phyloP scores from a whole-genome alignment of 2,113 vertebrate species.

The Tragelaphus scriptus region DNA sequence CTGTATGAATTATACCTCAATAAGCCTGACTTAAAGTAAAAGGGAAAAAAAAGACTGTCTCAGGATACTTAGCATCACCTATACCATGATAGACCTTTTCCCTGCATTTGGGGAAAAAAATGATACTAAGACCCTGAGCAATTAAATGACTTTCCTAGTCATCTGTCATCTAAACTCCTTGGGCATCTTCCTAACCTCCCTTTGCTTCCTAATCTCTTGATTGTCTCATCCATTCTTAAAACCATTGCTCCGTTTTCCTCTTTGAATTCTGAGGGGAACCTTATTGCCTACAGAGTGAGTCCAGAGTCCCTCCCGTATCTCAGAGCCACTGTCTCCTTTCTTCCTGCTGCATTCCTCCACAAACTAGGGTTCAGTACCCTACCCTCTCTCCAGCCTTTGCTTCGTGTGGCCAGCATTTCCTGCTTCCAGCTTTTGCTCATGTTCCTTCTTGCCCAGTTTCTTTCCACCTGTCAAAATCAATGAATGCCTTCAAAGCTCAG shows the following conservation, averaged over 20 bases:
- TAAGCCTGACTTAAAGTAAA: neutral
- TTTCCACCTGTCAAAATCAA: neutral
- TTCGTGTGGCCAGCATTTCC: neutral
- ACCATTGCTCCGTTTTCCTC: neutral
- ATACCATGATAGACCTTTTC: neutral
- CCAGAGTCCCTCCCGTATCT: neutral
- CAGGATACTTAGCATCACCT: neutral
- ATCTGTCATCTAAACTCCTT: neutral
- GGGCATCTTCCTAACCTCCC: neutral
- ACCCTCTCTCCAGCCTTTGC: neutral
- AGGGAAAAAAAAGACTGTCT: neutral
- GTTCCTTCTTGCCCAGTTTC: neutral
- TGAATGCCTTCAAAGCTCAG: neutral
- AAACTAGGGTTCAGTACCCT: neutral
- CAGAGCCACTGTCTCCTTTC: neutral
- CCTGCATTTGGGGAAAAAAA: neutral
- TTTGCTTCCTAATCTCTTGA: neutral
- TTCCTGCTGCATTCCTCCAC: neutral
- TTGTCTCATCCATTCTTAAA: neutral
- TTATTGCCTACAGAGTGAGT: neutral
- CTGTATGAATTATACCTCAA: neutral
- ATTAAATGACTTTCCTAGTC: neutral
- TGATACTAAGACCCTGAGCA: neutral
- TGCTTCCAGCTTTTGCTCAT: neutral
- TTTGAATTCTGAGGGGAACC: neutral